A percentile compares a stretch with the other conserved stretches of the same genome.
These are phyloP conservation scores for Adelphocoris suturalis DNA, from an alignment of 2,888 invertebrate genomes.

Conservation along the genomic window DNA sequence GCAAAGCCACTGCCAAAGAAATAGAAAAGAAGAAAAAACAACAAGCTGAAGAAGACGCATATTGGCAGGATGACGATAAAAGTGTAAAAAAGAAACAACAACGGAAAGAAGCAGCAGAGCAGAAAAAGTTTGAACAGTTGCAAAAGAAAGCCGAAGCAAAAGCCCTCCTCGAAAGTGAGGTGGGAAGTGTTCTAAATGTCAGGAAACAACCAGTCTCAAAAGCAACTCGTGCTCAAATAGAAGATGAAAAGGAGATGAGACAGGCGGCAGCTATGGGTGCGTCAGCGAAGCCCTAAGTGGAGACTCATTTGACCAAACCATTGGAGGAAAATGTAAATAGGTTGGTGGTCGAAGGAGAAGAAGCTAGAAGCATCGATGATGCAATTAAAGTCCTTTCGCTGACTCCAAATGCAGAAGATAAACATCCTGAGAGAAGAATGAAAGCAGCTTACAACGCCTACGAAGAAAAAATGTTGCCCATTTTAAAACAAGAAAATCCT, in stretches of 20 bases:
- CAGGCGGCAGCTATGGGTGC: conserved; percentile 77
- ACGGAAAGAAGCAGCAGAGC: conserved; percentile 90
- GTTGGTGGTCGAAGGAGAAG: conserved; percentile 88
- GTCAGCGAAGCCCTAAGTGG: conserved; percentile 78
- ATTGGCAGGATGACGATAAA: conserved; percentile 93
- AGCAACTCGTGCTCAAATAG: conserved; percentile 91
- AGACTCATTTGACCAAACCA: conserved; percentile 83
- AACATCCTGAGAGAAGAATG: conserved; percentile 95
- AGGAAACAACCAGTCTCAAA: conserved; percentile 85
- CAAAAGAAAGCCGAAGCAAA: conserved; percentile 92
- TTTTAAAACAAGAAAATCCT: conserved; percentile 95
- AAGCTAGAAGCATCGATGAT: conserved; percentile 93
- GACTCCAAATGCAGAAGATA: conserved; percentile 78
- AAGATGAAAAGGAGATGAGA: conserved; percentile 79
- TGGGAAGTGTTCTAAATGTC: conserved; percentile 85
- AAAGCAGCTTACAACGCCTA: conserved; percentile 95
- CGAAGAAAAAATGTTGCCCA: conserved; percentile 90
- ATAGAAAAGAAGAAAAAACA: conserved; percentile 83
- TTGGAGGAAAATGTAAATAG: conserved; percentile 96
- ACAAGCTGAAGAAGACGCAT: conserved; percentile 85
- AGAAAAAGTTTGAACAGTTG: conserved; percentile 87
- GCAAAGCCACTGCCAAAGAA: conserved; percentile 90
- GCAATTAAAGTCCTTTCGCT: conserved; percentile 89
- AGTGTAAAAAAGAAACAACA: conserved; percentile 85
- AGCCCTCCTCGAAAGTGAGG: conserved; percentile 89